Conservation (phyloP, 1,140 invertebrate species). For the Steinernema khuongi region DNA sequence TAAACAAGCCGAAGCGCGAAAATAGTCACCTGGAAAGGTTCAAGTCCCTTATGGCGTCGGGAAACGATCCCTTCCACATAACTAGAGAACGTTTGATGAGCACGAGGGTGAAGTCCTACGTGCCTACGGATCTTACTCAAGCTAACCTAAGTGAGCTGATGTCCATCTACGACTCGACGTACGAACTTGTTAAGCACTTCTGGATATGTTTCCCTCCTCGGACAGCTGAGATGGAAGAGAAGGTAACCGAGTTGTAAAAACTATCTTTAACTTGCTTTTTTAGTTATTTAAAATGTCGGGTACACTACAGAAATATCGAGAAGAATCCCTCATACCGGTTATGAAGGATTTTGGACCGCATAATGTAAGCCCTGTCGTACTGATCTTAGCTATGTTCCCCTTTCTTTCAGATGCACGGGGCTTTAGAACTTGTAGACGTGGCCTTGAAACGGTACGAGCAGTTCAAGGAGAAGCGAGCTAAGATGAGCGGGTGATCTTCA, state of each 20-base stretch:
- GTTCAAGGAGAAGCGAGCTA: not conserved
- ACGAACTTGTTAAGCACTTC: conserved; percentile 53
- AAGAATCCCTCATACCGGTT: not conserved
- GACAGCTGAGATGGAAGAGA: conserved; percentile 39
- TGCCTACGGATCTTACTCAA: not conserved
- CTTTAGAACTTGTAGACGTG: not conserved
- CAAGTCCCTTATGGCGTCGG: not conserved
- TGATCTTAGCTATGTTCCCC: not conserved
- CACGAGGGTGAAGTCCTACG: not conserved
- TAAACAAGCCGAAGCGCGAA: not conserved
- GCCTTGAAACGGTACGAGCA: not conserved
- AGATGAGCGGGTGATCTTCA: not conserved
- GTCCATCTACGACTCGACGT: not conserved
- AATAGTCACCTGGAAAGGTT: not conserved
- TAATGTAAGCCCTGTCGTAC: not conserved
- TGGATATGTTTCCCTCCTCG: conserved; percentile 51
- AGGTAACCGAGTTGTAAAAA: conserved; percentile 28
- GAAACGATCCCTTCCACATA: not conserved
- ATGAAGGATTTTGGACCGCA: not conserved
- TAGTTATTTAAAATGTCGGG: not conserved
- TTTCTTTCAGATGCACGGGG: not conserved
- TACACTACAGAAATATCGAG: not conserved
- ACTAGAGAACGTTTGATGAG: not conserved
- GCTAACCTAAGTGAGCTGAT: not conserved
- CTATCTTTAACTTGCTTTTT: not conserved